Conservation (phyloP, 2,888 invertebrate genomes). For the Cacoxenus indagator region DNA sequence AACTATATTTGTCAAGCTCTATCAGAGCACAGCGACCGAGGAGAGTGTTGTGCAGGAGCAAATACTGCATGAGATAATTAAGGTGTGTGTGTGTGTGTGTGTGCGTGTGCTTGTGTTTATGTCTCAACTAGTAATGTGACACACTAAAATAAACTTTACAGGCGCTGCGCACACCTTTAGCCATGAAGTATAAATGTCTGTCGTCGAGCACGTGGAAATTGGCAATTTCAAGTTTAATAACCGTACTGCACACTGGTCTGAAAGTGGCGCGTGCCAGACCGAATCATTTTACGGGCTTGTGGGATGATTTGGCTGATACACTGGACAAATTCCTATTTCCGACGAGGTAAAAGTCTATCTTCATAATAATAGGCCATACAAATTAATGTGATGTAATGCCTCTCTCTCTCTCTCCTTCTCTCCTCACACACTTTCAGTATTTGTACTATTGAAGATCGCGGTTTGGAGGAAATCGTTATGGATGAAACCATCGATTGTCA, state of each 20-base stretch:
- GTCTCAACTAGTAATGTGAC: background rate
- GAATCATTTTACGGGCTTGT: conserved; percentile 81
- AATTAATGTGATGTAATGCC: background rate
- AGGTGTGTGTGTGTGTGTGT: conserved; percentile 63
- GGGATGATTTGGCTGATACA: conserved; percentile 88
- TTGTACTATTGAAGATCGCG: conserved; percentile 73
- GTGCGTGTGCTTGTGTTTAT: too few species aligned
- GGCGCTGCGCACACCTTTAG: conserved; percentile 81
- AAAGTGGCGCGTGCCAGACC: conserved; percentile 87
- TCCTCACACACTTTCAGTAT: conserved; percentile 60
- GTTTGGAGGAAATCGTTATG: conserved; percentile 75
- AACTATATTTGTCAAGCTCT: conserved; percentile 81
- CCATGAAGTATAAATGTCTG: conserved; percentile 85
- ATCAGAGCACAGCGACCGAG: conserved; percentile 80
- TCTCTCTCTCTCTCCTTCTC: background rate
- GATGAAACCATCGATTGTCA: conserved; percentile 88
- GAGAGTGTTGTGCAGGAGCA: conserved; percentile 79
- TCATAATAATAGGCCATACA: background rate
- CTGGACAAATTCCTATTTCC: conserved; percentile 94
- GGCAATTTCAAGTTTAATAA: conserved; percentile 81
- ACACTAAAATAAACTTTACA: conserved; percentile 23
- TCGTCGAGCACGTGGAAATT: conserved; percentile 87
- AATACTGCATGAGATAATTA: conserved; percentile 78
- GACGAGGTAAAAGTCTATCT: conserved; percentile 78
- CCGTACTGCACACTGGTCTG: conserved; percentile 85